These are phyloP conservation scores for Macrosoma leucophasiata DNA, from an alignment of 2,888 invertebrate genomes.

Conservation along the genomic window DNA sequence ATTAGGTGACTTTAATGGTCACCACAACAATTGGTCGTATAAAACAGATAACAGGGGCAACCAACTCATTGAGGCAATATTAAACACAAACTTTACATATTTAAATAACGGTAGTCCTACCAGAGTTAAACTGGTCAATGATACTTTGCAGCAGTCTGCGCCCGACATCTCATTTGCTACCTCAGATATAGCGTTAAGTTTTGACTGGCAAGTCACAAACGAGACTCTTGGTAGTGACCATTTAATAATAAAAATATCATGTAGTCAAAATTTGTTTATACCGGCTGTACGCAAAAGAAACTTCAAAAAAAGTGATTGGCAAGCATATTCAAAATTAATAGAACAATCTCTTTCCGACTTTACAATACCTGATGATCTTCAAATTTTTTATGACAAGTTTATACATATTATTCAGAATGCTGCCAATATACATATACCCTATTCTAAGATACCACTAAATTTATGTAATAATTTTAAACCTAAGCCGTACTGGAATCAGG, in stretches of 20 bases:
- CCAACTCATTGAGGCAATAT: slow-evolving; percentile 11
- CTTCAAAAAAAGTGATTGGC: slow-evolving; percentile 7
- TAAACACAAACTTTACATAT: slow-evolving; percentile 6
- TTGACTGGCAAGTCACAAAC: slow-evolving; percentile 14
- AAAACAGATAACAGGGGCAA: slow-evolving; percentile 14
- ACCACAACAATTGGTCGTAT: slow-evolving; percentile 17
- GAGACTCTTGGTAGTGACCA: slow-evolving; percentile 19
- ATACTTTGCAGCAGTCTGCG: slow-evolving; percentile 7
- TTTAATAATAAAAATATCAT: slow-evolving; percentile 4
- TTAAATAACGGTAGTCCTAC: slow-evolving; percentile 16
- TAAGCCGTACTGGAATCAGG: slow-evolving; percentile 28
- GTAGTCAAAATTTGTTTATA: no score
- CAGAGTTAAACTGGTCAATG: slow-evolving; percentile 8
- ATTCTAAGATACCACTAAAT: slow-evolving; percentile 5
- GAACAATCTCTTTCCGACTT: neutral
- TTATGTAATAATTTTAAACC: slow-evolving; percentile 17
- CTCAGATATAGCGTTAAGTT: slow-evolving; percentile 4
- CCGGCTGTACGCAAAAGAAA: no score
- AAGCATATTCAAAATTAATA: neutral
- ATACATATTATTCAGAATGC: slow-evolving; percentile 3
- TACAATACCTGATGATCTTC: neutral
- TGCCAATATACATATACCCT: slow-evolving; percentile 13
- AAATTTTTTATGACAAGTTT: slow-evolving; percentile 5
- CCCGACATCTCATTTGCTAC: slow-evolving; percentile 16
- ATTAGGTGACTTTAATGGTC: slow-evolving; percentile 18